phyloP scores from a whole-genome alignment of 2,888 invertebrate species.

The Bombyx huttoni region DNA sequence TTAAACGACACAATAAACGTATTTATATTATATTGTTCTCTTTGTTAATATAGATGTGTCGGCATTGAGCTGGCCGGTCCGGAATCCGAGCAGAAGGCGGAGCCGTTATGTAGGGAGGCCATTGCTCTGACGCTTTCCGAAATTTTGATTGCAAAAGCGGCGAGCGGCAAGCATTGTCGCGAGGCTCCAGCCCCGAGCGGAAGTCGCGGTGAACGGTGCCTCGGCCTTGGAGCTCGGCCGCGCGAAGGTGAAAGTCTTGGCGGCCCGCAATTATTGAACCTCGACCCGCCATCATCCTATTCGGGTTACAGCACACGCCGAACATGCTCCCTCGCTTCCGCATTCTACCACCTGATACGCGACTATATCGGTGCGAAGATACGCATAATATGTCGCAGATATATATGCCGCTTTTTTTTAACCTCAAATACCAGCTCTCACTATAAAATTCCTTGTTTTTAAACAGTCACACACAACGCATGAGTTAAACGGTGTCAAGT shows the following conservation, averaged over 20 bases:
- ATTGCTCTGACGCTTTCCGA: slow-evolving; percentile 44
- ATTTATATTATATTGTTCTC: slow-evolving; percentile 10
- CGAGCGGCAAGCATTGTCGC: slow-evolving; percentile 24
- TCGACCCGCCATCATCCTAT: slow-evolving; percentile 57
- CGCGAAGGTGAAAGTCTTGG: slow-evolving; percentile 69
- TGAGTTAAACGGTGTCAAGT: background rate
- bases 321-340: slow-evolving; percentile 30
- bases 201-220: slow-evolving; percentile 55
- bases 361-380: background rate
- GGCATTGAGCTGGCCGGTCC: slow-evolving; percentile 22
- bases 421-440: background rate
- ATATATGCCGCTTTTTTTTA: no score
- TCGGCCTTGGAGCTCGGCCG: slow-evolving; percentile 50
- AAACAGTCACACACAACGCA: no score
- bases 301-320: slow-evolving; percentile 30
- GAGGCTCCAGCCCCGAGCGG: slow-evolving; percentile 36
- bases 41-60: slow-evolving; percentile 6
- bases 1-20: slow-evolving; percentile 6
- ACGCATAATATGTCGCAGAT: background rate
- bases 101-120: slow-evolving; percentile 16
- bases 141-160: slow-evolving; percentile 46
- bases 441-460: no score
- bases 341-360: slow-evolving; percentile 18
- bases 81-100: slow-evolving; percentile 8
- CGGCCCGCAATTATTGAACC: slow-evolving; percentile 61